A percentile compares a stretch with the other conserved stretches of the same genome.
These are phyloP conservation scores for Corynorhinus townsendii DNA, from an alignment of 2,113 vertebrate species.

Conservation along the genomic window DNA sequence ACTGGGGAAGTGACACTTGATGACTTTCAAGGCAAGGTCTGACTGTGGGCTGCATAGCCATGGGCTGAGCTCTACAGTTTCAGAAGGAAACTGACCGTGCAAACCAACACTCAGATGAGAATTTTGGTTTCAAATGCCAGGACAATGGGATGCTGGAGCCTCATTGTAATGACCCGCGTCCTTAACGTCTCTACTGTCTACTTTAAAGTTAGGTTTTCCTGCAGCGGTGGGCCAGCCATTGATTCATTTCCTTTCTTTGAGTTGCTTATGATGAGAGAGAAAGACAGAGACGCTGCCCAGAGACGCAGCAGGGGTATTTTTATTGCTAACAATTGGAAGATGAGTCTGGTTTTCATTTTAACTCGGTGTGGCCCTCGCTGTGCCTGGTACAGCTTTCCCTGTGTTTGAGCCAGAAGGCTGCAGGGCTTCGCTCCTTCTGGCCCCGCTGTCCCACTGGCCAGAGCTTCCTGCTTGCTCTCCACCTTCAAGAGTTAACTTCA, in stretches of 20 bases:
- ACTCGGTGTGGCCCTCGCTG: background rate
- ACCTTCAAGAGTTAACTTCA: slow-evolving; percentile 96
- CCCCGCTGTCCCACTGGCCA: background rate
- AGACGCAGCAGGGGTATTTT: slow-evolving; percentile 35
- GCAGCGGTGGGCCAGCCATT: slow-evolving; percentile 63
- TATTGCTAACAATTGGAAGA: background rate
- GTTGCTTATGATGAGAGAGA: slow-evolving; percentile 61
- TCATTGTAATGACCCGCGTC: background rate
- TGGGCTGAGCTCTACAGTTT: background rate
- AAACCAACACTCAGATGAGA: background rate
- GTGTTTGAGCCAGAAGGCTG: background rate
- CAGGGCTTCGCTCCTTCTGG: slow-evolving; percentile 33
- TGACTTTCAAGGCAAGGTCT: background rate
- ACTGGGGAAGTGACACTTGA: background rate
- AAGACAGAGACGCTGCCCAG: background rate
- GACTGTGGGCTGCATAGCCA: background rate
- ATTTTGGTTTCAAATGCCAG: slow-evolving; percentile 11
- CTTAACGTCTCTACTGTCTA: slow-evolving; percentile 56
- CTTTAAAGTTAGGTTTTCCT: slow-evolving; percentile 67
- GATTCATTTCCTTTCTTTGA: slow-evolving; percentile 65
- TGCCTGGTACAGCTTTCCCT: background rate
- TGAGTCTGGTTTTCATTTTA: slow-evolving; percentile 6
- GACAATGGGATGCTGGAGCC: slow-evolving; percentile 1
- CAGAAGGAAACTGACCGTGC: background rate
- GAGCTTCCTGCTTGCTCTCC: slow-evolving; percentile 68